phyloP scores from a whole-genome alignment of 2,113 vertebrate genomes.

The Probosciger aterrimus region DNA sequence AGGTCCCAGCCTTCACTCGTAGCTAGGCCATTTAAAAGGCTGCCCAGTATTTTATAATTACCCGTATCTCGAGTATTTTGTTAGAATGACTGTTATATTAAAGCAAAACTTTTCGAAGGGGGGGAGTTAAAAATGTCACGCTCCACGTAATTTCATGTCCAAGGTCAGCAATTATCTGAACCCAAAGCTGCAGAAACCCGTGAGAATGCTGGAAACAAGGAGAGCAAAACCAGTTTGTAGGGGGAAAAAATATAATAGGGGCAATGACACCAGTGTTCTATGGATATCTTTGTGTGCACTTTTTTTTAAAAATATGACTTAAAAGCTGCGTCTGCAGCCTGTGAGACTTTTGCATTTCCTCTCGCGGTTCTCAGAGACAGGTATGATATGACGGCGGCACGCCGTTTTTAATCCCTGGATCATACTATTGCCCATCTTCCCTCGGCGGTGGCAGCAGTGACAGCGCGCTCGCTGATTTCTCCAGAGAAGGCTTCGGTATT shows the following conservation, averaged over 20 bases:
- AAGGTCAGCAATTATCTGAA: constrained; percentile 17
- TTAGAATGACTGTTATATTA: background rate
- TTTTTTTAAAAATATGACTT: background rate
- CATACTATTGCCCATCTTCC: background rate
- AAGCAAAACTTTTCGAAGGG: background rate
- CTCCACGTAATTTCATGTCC: background rate
- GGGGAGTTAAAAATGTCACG: background rate
- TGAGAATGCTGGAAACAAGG: constrained; percentile 24
- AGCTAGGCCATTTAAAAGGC: background rate
- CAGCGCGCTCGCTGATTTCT: background rate
- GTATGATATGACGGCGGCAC: background rate
- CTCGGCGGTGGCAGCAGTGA: background rate
- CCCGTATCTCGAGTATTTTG: background rate
- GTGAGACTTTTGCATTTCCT: background rate
- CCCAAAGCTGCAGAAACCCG: background rate
- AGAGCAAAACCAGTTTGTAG: constrained; percentile 12
- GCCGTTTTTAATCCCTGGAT: background rate
- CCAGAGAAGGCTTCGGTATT: background rate
- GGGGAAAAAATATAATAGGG: background rate
- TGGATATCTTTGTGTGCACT: background rate
- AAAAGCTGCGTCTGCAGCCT: background rate
- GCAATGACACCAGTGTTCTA: background rate
- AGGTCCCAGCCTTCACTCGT: background rate
- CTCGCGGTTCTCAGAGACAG: background rate
- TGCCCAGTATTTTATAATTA: background rate